Conservation (phyloP, 1,140 invertebrate genomes). For the Ooceraea biroi region DNA sequence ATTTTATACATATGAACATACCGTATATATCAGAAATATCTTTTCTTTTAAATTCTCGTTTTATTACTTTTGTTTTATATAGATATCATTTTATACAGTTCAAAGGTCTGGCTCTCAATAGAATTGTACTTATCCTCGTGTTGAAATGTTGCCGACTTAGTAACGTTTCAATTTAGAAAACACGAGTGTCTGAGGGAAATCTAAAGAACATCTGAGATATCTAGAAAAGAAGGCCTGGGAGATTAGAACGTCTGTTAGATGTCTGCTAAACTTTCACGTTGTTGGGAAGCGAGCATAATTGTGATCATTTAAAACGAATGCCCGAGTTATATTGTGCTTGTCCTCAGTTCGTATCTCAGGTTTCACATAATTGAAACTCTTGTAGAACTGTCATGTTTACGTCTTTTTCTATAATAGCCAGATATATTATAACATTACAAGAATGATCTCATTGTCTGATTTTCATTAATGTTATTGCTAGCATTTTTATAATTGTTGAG, state of each 20-base stretch:
- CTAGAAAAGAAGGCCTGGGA: background rate
- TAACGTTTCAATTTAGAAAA: background rate
- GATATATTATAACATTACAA: no score
- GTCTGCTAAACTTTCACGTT: conserved; percentile 55
- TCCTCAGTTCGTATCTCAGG: conserved; percentile 18
- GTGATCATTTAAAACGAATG: conserved; percentile 49
- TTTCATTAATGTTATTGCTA: no score
- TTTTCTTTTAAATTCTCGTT: no score
- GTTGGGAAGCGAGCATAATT: conserved; percentile 51
- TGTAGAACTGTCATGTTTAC: conserved; percentile 22
- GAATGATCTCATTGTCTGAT: no score
- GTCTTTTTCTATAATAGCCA: background rate
- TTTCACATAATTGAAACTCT: conserved; percentile 16
- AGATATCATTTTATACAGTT: no score
- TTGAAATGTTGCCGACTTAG: background rate
- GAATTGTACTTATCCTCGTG: background rate
- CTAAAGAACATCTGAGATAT: conserved; percentile 5
- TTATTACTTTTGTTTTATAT: no score
- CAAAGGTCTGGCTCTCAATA: no score
- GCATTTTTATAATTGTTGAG: no score
- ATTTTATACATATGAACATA: no score
- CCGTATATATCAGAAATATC: no score
- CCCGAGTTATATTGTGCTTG: conserved; percentile 35
- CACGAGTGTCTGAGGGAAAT: background rate
- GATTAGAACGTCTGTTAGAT: conserved; percentile 46